Conservation (phyloP, 2,113 vertebrate species). For the Epinephelus fuscoguttatus region DNA sequence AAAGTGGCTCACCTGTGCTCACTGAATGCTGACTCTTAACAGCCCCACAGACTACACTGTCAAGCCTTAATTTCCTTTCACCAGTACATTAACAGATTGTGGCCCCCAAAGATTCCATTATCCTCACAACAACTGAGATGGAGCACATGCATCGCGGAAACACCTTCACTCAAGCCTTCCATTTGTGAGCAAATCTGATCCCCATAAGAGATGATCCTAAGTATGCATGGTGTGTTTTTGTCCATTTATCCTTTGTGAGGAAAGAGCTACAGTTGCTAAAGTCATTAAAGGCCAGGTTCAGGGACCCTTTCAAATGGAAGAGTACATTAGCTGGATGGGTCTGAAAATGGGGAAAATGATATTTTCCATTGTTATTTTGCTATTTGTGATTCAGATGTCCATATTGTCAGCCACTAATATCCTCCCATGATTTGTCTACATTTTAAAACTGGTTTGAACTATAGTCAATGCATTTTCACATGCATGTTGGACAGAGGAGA, state of each 20-base stretch:
- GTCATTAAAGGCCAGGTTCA: slow-evolving; percentile 26
- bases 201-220: slow-evolving; percentile 22
- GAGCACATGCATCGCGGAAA: slow-evolving; percentile 26
- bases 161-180: slow-evolving; percentile 33
- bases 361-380: slow-evolving; percentile 20
- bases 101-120: slow-evolving; percentile 65
- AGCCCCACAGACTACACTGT: slow-evolving; percentile 17
- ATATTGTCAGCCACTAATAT: background rate
- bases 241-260: slow-evolving; percentile 35
- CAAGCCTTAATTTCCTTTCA: slow-evolving; percentile 38
- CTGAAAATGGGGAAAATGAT: background rate
- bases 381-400: background rate
- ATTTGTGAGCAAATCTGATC: slow-evolving; percentile 54
- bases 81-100: slow-evolving; percentile 57
- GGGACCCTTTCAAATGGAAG: slow-evolving; percentile 26
- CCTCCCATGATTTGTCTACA: background rate
- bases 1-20: slow-evolving; percentile 25
- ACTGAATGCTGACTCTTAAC: slow-evolving; percentile 28
- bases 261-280: slow-evolving; percentile 32
- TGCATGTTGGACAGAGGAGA: background rate
- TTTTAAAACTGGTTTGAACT: background rate
- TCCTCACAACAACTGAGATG: slow-evolving; percentile 7
- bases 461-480: background rate
- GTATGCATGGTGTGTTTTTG: slow-evolving; percentile 32
- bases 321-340: slow-evolving; percentile 34